Evolutionary conservation across 2,888 invertebrate genomes (phyloP).

Genomic region (Drosophila stalkeri): DNA sequence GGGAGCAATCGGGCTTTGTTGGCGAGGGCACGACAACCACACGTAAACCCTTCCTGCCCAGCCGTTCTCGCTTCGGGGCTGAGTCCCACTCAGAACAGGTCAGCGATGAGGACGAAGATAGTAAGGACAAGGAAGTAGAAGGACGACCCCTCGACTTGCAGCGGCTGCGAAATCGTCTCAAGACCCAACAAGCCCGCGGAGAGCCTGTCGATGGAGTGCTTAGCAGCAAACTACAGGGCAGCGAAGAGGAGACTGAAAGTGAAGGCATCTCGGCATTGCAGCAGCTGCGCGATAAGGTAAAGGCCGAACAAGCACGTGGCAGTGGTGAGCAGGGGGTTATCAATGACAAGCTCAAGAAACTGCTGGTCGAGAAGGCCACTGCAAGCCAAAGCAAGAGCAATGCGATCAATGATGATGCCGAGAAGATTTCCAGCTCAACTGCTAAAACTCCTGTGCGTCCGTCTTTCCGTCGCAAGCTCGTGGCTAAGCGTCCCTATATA

Average conservation of each 20-base stretch:
- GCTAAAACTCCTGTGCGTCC: constrained; percentile 46
- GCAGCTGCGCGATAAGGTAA: constrained; percentile 67
- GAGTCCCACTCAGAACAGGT: constrained; percentile 7
- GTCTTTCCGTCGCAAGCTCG: constrained; percentile 72
- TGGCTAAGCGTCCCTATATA: constrained; percentile 78
- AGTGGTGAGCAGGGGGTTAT: constrained; percentile 65
- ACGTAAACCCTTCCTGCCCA: constrained; percentile 56
- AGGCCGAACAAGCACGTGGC: constrained; percentile 60
- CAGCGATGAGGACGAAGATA: constrained; percentile 8
- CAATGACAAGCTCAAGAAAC: constrained; percentile 70
- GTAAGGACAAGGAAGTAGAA: constrained; percentile 1
- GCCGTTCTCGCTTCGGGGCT: constrained; percentile 38
- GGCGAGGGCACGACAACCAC: constrained; percentile 33
- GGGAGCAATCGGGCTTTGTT: background rate
- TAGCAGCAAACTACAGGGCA: constrained; percentile 37
- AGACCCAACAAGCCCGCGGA: constrained; percentile 57
- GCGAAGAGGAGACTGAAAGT: constrained; percentile 31
- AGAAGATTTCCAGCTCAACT: background rate
- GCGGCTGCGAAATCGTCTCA: constrained; percentile 64
- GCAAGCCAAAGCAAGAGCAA: constrained; percentile 1
- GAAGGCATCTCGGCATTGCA: constrained; percentile 56
- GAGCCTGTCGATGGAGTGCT: constrained; percentile 51
- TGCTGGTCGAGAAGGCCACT: constrained; percentile 53
- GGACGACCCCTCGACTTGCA: constrained; percentile 52
- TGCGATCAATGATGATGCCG: constrained; percentile 13